A percentile compares a stretch with the other conserved stretches of the same genome.
These are phyloP conservation scores for Callosobruchus maculatus DNA, from an alignment of 2,888 invertebrate species.

Conservation along the genomic window DNA sequence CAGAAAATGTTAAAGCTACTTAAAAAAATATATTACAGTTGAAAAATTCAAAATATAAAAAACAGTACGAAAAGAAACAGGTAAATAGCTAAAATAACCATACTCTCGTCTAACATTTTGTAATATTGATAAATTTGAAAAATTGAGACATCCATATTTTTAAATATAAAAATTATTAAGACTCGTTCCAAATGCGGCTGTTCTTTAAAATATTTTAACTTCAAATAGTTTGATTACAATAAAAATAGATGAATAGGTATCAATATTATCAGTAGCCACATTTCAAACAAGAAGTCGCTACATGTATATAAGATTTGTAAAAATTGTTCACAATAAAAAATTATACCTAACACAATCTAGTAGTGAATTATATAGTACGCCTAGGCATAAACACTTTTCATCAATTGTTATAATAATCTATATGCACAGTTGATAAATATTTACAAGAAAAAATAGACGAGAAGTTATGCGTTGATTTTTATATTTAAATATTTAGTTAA, in stretches of 20 bases:
- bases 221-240: conserved; percentile 25
- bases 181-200: conserved; percentile 30
- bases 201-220: conserved; percentile 25
- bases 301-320: conserved; percentile 38
- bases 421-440: conserved; percentile 51
- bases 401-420: conserved; percentile 49
- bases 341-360: conserved; percentile 42
- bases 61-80: conserved; percentile 25
- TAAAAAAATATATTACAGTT: conserved; percentile 31
- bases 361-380: conserved; percentile 35
- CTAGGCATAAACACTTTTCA: conserved; percentile 48
- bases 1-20: conserved; percentile 34
- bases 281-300: conserved; percentile 33
- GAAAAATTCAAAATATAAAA: conserved; percentile 28
- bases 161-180: conserved; percentile 34
- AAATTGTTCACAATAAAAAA: conserved; percentile 36
- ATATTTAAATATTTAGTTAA: conserved; percentile 35
- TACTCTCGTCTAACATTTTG: conserved; percentile 32
- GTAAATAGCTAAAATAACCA: conserved; percentile 28
- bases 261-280: conserved; percentile 26
- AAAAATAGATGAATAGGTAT: conserved; percentile 24
- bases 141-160: conserved; percentile 39
- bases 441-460: conserved; percentile 45
- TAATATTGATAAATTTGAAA: conserved; percentile 33
- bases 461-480: conserved; percentile 40